Evolutionary conservation across 2,797 vertebrate genomes (phyloP).

Genomic region (Silurus aristotelis): DNA sequence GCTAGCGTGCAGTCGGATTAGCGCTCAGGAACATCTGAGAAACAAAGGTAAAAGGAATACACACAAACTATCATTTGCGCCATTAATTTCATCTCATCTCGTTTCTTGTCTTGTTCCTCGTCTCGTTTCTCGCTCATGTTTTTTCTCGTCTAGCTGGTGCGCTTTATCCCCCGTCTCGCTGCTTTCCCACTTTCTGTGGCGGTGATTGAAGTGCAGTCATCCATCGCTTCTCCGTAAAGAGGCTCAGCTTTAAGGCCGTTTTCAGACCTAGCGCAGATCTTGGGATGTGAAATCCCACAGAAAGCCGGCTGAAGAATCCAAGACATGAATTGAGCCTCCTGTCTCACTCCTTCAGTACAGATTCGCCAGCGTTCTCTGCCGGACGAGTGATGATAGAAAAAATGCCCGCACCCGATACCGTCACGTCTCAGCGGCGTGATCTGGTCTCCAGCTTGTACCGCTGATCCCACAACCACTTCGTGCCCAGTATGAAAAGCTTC

Average conservation of each 20-base stretch:
- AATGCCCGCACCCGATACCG: neutral
- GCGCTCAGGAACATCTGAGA: neutral
- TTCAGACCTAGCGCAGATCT: neutral
- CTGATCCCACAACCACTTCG: neutral
- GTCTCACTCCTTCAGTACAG: neutral
- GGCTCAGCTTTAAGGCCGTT: constrained; percentile 4
- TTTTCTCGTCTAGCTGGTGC: neutral
- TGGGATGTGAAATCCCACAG: neutral
- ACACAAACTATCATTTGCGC: neutral
- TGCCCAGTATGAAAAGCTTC: neutral
- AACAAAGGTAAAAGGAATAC: neutral
- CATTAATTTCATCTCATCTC: neutral
- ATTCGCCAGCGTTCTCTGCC: neutral
- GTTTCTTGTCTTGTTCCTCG: neutral
- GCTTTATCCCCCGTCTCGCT: neutral
- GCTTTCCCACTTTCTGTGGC: neutral
- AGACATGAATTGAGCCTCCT: constrained; percentile 9
- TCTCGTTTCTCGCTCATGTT: neutral
- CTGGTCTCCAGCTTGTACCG: neutral
- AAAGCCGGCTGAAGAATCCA: neutral
- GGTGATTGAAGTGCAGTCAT: constrained; percentile 25
- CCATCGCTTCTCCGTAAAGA: neutral
- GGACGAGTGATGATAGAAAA: neutral
- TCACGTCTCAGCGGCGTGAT: neutral
- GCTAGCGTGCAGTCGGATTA: neutral